phyloP scores from a whole-genome alignment of 2,797 vertebrate genomes.

The Monodelphis domestica region DNA sequence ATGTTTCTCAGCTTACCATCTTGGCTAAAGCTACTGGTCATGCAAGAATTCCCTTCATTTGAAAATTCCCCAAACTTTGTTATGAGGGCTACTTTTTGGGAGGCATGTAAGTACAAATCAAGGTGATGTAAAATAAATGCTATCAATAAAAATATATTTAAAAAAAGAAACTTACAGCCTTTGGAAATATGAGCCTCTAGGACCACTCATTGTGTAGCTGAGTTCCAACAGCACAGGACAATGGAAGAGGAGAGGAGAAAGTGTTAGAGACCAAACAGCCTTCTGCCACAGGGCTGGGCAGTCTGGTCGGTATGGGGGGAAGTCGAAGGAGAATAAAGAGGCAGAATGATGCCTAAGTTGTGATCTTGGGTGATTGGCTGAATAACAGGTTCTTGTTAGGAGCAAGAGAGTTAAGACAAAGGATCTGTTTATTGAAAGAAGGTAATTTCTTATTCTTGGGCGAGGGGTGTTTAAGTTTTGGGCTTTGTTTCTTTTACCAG shows the following conservation, averaged over 20 bases:
- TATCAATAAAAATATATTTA: background rate
- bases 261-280: background rate
- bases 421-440: background rate
- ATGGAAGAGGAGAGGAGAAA: too few relatives aligned
- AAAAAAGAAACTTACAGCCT: background rate
- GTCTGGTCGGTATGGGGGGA: background rate
- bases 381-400: background rate
- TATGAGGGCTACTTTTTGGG: background rate
- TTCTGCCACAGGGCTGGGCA: background rate
- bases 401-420: background rate
- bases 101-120: background rate
- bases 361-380: background rate
- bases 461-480: too few relatives aligned
- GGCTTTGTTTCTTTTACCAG: background rate
- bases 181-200: background rate
- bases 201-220: background rate
- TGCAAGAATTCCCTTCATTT: background rate
- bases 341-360: background rate
- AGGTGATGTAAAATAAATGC: background rate
- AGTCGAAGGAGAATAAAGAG: background rate
- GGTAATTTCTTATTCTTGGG: background rate
- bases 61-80: background rate
- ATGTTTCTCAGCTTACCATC: slow-evolving; percentile 65
- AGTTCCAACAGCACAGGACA: background rate
- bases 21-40: background rate